These are phyloP conservation scores for Fundulus diaphanus DNA, from an alignment of 2,797 vertebrate genomes.

Conservation along the genomic window DNA sequence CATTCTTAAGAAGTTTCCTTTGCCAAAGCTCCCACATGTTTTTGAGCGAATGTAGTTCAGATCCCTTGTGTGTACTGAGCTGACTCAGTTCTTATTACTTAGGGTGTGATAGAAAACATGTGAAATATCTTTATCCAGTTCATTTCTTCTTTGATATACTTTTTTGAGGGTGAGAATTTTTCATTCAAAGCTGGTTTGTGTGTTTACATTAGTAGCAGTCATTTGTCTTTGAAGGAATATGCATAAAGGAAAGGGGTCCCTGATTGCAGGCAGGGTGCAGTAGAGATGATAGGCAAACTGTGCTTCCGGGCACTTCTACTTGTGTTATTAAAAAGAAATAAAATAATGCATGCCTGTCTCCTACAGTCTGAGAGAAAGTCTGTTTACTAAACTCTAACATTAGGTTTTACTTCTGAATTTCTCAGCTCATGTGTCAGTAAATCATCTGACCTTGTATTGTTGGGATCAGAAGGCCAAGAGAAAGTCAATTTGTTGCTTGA, in stretches of 20 bases:
- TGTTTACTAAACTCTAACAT: conserved; percentile 14
- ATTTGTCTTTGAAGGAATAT: conserved; percentile 40
- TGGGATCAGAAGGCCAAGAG: conserved; percentile 27
- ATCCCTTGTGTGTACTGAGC: conserved; percentile 10
- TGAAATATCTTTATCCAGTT: conserved; percentile 9
- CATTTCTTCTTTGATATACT: conserved; percentile 7
- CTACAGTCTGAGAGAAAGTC: conserved; percentile 19
- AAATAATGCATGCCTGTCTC: conserved; percentile 5
- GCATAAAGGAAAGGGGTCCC: conserved; percentile 19
- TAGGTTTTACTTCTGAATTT: conserved; percentile 34
- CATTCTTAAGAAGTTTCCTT: not conserved
- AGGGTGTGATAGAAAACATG: conserved; percentile 11
- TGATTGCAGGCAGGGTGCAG: conserved; percentile 25
- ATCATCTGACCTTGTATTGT: conserved; percentile 26
- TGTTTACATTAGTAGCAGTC: conserved; percentile 23
- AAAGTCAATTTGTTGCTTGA: conserved; percentile 41
- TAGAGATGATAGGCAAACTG: conserved; percentile 28
- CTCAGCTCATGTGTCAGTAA: conserved; percentile 36
- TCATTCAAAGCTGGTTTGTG: conserved; percentile 14
- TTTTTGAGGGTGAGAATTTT: conserved; percentile 5
- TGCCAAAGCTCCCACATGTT: not conserved
- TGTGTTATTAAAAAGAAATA: conserved; percentile 25
- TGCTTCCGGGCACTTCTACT: conserved; percentile 20
- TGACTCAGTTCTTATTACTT: conserved; percentile 9
- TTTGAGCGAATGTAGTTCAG: conserved; percentile 18